Percentiles rank a stretch among this genome's conserved stretches.
phyloP scores from a whole-genome alignment of 2,113 vertebrate species.

The Thunnus maccoyii region DNA sequence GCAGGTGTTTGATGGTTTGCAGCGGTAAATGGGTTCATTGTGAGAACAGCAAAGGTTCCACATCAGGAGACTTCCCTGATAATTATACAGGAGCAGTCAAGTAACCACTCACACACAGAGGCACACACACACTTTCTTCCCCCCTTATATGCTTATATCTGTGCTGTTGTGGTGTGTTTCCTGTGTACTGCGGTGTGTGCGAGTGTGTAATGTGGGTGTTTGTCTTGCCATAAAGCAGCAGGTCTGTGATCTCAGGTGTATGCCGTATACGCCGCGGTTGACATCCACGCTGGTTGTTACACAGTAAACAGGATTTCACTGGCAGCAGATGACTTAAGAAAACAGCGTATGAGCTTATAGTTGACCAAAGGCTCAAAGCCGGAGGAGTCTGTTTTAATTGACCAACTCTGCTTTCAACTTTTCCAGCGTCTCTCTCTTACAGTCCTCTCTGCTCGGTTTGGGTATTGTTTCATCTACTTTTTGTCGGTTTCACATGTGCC shows the following conservation, averaged over 20 bases:
- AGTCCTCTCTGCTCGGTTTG: constrained; percentile 35
- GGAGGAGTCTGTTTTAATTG: constrained; percentile 72
- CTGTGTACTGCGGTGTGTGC: constrained; percentile 57
- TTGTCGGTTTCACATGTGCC: constrained; percentile 27
- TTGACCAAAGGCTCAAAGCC: constrained; percentile 58
- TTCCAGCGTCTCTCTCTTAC: background rate
- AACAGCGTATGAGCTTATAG: constrained; percentile 50
- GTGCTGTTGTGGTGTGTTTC: constrained; percentile 62
- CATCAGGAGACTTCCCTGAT: constrained; percentile 79
- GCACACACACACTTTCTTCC: constrained; percentile 13
- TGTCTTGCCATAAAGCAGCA: constrained; percentile 66
- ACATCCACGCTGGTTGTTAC: constrained; percentile 61
- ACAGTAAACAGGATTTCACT: constrained; percentile 70
- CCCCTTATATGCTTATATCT: constrained; percentile 17
- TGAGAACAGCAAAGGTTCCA: constrained; percentile 82
- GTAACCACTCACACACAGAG: constrained; percentile 53
- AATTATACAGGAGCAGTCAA: constrained; percentile 79
- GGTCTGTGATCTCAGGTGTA: constrained; percentile 77
- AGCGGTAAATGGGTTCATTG: constrained; percentile 83
- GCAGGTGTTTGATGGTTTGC: constrained; percentile 81
- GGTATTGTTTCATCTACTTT: constrained; percentile 45
- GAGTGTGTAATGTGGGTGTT: constrained; percentile 73
- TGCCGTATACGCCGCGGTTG: constrained; percentile 49
- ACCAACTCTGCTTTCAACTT: constrained; percentile 71
- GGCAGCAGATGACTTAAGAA: constrained; percentile 58